Percentiles rank a stretch among this genome's conserved stretches.
Evolutionary conservation across 2,888 invertebrate genomes (phyloP).

Genomic region (Hartigia nigra): DNA sequence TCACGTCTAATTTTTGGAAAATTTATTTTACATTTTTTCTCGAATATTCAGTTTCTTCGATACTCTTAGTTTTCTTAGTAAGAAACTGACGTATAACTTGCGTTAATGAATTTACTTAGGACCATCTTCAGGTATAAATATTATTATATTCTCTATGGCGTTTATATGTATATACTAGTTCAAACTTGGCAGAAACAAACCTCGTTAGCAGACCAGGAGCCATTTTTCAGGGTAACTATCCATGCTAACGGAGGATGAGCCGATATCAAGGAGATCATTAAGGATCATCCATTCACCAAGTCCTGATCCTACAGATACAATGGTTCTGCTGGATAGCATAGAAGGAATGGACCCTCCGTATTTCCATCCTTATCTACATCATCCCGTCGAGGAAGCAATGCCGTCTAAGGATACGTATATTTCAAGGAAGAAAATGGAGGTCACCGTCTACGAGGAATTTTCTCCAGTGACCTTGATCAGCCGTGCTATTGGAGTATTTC

Average conservation of each 20-base stretch:
- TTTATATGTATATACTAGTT: neutral
- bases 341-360: neutral
- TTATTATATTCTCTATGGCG: neutral
- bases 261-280: neutral
- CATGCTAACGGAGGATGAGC: neutral
- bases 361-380: neutral
- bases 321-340: neutral
- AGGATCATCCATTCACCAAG: neutral
- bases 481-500: constrained; percentile 16
- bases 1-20: neutral
- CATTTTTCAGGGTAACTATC: neutral
- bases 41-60: neutral
- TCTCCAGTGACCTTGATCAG: constrained; percentile 10
- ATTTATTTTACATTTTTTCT: no score
- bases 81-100: neutral
- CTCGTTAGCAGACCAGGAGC: neutral
- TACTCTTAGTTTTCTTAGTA: neutral
- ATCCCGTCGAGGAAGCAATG: neutral
- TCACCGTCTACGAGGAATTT: constrained; percentile 15
- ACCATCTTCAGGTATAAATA: neutral
- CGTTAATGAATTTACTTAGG: neutral
- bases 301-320: neutral
- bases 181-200: neutral
- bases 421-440: neutral
- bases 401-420: neutral